phyloP scores from a whole-genome alignment of 2,888 invertebrate genomes.

The Odontomyia ornata region DNA sequence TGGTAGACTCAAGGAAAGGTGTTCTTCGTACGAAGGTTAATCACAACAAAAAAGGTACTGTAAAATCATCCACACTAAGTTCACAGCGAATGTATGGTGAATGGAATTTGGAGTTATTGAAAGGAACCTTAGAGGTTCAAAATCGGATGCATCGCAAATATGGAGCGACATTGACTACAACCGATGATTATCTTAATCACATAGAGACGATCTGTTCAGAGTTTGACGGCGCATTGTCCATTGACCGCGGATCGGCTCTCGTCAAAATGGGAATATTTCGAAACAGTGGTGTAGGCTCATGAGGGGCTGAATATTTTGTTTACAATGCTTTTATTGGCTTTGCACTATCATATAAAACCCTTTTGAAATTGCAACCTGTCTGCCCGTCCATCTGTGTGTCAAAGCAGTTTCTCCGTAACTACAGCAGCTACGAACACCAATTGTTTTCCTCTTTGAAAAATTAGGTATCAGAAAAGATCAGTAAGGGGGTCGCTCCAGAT shows the following conservation, averaged over 20 bases:
- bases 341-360: no score
- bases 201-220: conserved; percentile 20
- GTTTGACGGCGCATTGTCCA: neutral
- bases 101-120: conserved; percentile 11
- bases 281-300: neutral
- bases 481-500: no score
- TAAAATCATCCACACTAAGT: neutral
- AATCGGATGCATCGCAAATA: conserved; percentile 44
- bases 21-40: conserved; percentile 5
- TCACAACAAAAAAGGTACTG: neutral
- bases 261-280: neutral
- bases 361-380: no score
- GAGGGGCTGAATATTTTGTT: no score
- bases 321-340: no score
- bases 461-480: no score
- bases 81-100: neutral
- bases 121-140: neutral
- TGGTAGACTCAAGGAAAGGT: neutral
- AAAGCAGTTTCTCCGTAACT: no score
- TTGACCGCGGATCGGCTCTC: conserved; percentile 18
- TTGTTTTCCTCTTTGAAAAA: no score
- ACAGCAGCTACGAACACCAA: no score
- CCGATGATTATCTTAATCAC: conserved; percentile 49
- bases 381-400: no score
- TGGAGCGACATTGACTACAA: conserved; percentile 43